These are phyloP conservation scores for Malacoraja senta DNA, from an alignment of 2,797 vertebrate genomes.

Conservation along the genomic window DNA sequence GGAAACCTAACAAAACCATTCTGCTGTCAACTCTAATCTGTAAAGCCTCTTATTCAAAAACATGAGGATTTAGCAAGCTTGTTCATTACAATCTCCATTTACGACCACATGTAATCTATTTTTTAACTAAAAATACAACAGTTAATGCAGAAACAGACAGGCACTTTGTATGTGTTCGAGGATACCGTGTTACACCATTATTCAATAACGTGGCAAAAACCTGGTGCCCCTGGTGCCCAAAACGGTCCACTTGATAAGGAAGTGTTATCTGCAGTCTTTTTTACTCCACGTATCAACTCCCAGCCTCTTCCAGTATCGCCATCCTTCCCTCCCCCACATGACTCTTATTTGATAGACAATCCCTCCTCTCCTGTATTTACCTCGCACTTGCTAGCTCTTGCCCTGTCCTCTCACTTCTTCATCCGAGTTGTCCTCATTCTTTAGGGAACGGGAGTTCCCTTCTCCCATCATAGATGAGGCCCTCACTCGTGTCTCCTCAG, in stretches of 20 bases:
- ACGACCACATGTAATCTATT: conserved; percentile 33
- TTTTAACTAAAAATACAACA: conserved; percentile 32
- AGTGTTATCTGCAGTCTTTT: neutral
- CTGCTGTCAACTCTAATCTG: conserved; percentile 41
- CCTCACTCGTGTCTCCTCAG: too few relatives aligned
- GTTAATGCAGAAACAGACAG: conserved; percentile 31
- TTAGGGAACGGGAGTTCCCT: too few relatives aligned
- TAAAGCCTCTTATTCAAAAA: conserved; percentile 41
- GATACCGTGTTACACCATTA: conserved; percentile 20
- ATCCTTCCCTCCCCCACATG: too few relatives aligned
- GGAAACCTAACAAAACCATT: conserved; percentile 43
- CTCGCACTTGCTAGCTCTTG: too few relatives aligned
- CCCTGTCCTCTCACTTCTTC: too few relatives aligned
- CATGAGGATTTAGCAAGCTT: conserved; percentile 42
- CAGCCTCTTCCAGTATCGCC: too few relatives aligned
- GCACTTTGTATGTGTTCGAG: conserved; percentile 13
- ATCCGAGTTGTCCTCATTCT: too few relatives aligned
- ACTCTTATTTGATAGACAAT: too few relatives aligned
- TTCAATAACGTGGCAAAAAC: conserved; percentile 27
- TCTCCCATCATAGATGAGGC: too few relatives aligned
- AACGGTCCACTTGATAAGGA: neutral
- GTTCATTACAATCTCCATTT: conserved; percentile 42
- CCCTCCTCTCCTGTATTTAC: too few relatives aligned
- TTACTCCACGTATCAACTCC: too few relatives aligned
- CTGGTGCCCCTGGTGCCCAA: conserved; percentile 39